Percentiles rank a stretch among this genome's conserved stretches.
These are phyloP conservation scores for Kryptopterus vitreolus DNA, from an alignment of 2,797 vertebrate genomes.

Conservation along the genomic window DNA sequence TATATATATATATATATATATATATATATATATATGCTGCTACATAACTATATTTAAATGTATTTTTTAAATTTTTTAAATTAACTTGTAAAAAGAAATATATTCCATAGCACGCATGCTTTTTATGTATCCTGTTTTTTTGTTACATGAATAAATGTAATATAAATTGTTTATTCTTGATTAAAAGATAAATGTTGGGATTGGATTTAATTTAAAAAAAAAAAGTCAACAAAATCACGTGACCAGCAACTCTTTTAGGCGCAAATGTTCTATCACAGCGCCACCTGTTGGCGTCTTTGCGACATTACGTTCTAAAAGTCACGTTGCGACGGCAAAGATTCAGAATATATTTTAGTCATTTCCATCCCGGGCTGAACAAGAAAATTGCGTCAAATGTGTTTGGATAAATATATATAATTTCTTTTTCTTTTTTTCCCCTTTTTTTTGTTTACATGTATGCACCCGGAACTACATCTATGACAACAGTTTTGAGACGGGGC, in stretches of 20 bases:
- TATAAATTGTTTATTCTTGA: not conserved
- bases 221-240: not conserved
- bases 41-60: not conserved
- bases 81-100: not conserved
- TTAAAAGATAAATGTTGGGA: not conserved
- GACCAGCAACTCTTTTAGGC: not conserved
- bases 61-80: constrained; percentile 6
- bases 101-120: not conserved
- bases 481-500: constrained; percentile 24
- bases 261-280: not conserved
- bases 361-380: too few species aligned
- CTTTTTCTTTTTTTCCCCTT: too few species aligned
- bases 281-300: not conserved
- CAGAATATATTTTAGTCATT: not conserved
- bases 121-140: not conserved
- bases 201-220: too few species aligned
- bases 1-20: too few species aligned
- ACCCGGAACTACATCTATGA: constrained; percentile 37
- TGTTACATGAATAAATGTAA: not conserved
- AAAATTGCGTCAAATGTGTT: not conserved
- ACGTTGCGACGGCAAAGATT: not conserved
- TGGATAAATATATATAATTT: too few species aligned
- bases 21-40: not conserved
- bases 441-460: not conserved
- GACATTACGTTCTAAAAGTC: not conserved